Evolutionary conservation across 2,888 invertebrate genomes (phyloP), one percentile per base, ranked within the genome.

Genomic region (Polydrusus tereticollis): DNA sequence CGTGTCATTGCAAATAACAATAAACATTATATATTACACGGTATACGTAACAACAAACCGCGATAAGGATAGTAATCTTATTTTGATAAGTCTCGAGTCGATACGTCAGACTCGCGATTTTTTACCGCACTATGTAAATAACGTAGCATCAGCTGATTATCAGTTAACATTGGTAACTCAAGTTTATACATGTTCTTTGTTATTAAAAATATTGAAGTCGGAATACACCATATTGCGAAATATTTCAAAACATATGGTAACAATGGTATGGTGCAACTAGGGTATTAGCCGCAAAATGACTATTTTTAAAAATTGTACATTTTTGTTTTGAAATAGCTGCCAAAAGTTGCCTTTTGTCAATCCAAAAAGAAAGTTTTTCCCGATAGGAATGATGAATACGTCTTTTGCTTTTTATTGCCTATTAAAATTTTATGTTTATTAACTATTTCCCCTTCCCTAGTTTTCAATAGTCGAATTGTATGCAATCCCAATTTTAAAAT

Each of bases 141-240:
- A 45, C n/a, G n/a, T 62, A 62, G 2, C 18, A 45, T 62, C 26
- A 23, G 45, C 23, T 41, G 29, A 45, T 45, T 41, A 62, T 4
- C n/a, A 18, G 29, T n/a, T 1, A 50, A 26, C 23, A 50, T 26
- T 14, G 2, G n/a, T 8, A 45, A 38, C 29, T 43, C 62, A 62
- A 16, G 59, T 59, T 41, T 1, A 14, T 14, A 59, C 59, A 20
- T 1, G 59, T 59, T 38, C 59, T 59, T 41, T 41, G 26, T 59
- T 41, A 14, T 23, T 36, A 33, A 14, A 41, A 8, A 20, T 38
- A 20, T 57, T 57, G 33, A n/a, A 43, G n/a, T 62, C 29, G 29
- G 18, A 29, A 20, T 16, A 36, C 29, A 26, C 45, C 14, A 41
- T 23, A 45, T 62, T 62, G 62, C 62, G 20, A 62, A 23, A 62